Evolutionary conservation across 53 echinoderm and acorn worm genomes (phyloP), one percentile per base, ranked within the genome.

Genomic region (Henricia sp.): DNA sequence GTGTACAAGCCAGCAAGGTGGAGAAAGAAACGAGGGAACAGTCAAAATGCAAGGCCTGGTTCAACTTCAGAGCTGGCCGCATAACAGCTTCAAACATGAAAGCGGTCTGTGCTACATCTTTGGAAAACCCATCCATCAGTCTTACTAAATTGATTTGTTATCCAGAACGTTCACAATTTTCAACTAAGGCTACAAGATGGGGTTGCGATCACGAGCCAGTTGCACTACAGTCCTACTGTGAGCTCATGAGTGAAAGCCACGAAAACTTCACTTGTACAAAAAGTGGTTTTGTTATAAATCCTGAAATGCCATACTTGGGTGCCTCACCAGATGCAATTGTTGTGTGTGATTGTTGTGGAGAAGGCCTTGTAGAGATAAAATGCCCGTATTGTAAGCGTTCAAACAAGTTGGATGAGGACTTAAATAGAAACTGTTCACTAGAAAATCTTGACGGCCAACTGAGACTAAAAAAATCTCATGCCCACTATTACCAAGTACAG

Each of bases 171-270:
- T 44, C 20, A 10, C 62, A 48, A 25, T 77, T 86, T 60, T 37
- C 59, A 26, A 54, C 42, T 54, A 50, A 51, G 29, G 86, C 86
- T 42, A 86, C 75, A 20, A 59, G 2, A 63, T 86, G 75, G 86
- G 86, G 75, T 10, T 86, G 86, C 33, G 74, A 86, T 6, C 86
- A 86, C 48, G 86, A 86, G 62, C 8, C 38, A 36, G 14, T 37
- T 26, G 86, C 86, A 28, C 21, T 44, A 43, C 17, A 36, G 8
- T 14, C 33, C 10, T 86, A 86, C 34, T 28, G 12, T 23, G n/a
- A 86, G 21, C 0, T 33, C 21, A 55, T 37, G 65, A 38, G 42
- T 46, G 46, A 29, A 58, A 57, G 42, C n/a, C 83, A 82, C 67
- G 46, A 82, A 19, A 19, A 66, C 8, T 82, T 82, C 42, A 21